These are phyloP conservation scores for Marisa cornuarietis DNA, from an alignment of 1,140 invertebrate species.

Conservation along the genomic window DNA sequence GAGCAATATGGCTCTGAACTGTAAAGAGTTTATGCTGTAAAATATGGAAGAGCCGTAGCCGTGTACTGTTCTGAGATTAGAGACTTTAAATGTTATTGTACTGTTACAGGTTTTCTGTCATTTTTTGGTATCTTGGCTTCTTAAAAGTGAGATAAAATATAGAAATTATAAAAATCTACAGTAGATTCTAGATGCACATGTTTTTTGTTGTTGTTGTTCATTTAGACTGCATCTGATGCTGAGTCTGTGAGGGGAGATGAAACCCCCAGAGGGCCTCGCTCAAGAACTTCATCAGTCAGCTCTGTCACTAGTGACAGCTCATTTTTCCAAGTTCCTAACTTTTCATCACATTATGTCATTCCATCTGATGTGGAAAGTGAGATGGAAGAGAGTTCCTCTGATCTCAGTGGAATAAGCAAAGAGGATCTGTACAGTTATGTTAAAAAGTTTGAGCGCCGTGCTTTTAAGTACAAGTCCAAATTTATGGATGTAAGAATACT, in stretches of 20 bases:
- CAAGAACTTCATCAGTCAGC: constrained; percentile 57
- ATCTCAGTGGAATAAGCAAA: constrained; percentile 53
- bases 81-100: too few relatives aligned
- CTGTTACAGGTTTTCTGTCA: too few relatives aligned
- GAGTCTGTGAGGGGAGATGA: constrained; percentile 45
- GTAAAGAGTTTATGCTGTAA: too few relatives aligned
- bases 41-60: too few relatives aligned
- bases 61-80: too few relatives aligned
- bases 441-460: constrained; percentile 54
- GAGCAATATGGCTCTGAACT: too few relatives aligned
- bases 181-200: too few relatives aligned
- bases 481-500: constrained; percentile 55
- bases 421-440: constrained; percentile 61
- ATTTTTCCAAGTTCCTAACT: constrained; percentile 47
- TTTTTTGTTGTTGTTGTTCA: constrained; percentile 12
- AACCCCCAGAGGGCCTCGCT: constrained; percentile 45
- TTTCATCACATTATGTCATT: constrained; percentile 49
- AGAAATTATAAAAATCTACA: too few relatives aligned
- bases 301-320: constrained; percentile 59
- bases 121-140: too few relatives aligned
- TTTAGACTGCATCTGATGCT: constrained; percentile 44
- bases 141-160: too few relatives aligned
- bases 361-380: constrained; percentile 65
- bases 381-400: constrained; percentile 55
- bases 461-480: constrained; percentile 60